Conservation (phyloP, 2,113 vertebrate genomes). For the Eulemur rufifrons region DNA sequence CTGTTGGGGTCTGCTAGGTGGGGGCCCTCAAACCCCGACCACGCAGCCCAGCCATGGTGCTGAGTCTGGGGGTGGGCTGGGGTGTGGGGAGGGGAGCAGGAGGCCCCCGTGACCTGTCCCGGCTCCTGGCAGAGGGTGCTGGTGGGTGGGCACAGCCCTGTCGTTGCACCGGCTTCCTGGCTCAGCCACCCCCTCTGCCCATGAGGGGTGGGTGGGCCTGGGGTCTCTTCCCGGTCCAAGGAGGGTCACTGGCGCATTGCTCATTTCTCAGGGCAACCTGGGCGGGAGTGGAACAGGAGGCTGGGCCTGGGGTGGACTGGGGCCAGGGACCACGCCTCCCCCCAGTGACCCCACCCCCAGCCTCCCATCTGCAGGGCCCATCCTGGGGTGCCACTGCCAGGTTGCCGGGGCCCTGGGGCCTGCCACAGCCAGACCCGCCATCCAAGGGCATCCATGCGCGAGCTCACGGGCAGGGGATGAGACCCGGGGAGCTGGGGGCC, state of each 20-base stretch:
- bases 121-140: background rate
- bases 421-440: background rate
- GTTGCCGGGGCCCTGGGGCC: rapidly evolving
- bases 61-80: background rate
- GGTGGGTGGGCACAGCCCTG: background rate
- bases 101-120: rapidly evolving
- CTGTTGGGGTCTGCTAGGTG: background rate
- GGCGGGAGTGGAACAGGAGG: background rate
- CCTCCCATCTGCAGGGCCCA: background rate
- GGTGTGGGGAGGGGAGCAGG: background rate
- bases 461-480: rapidly evolving
- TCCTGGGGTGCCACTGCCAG: background rate
- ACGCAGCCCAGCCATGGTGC: rapidly evolving
- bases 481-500: background rate
- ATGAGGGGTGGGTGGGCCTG: background rate
- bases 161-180: background rate
- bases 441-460: rapidly evolving
- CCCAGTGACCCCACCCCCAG: background rate
- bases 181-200: background rate
- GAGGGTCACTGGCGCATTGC: background rate
- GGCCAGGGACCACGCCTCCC: background rate
- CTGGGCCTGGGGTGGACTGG: background rate
- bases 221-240: background rate
- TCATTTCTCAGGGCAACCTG: background rate
- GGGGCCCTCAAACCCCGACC: background rate